Evolutionary conservation across 92 coral and sea anemone species (phyloP), one percentile per base, ranked within the genome.

Genomic region (Siderastrea siderea): DNA sequence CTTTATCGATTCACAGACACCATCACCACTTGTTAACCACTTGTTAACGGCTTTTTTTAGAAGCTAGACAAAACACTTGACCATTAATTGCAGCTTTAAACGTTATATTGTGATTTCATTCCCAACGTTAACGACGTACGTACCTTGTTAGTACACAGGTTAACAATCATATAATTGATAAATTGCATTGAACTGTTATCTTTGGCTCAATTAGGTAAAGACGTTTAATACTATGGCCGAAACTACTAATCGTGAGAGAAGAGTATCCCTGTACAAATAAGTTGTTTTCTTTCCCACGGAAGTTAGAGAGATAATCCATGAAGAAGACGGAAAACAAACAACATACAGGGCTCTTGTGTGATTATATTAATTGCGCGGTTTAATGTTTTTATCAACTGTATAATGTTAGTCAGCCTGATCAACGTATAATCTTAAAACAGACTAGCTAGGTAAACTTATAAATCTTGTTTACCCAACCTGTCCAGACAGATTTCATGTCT

Each of bases 251-350:
- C 73, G 16, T 68, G 51, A 71, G 6, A 47, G 17, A 47, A 15
- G 38, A 26, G 17, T 3, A 68, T 45, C 17, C 38, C n/a, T 71
- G 12, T 15, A 47, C 47, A 19, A 71, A 48, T 47, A 6, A 50
- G 4, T 26, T 26, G 38, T 26, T n/a, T 10, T 47, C 48, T 47
- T 68, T 47, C 57, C 57, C 75, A 71, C 55, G 57, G 75, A 71
- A 71, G 3, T 12, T 48, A 2, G 38, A 71, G 14, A 15, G 54
- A 4, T 71, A 71, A 71, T 71, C 75, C 57, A 13, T n/a, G 16
- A 57, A 50, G 14, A 71, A 71, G 75, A 71, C 75, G 57, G 57
- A 71, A 71, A 71, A 50, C 38, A 47, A 71, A 71, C 75, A 71
- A 71, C 14, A 48, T 47, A 9, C 12, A 13, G 66, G 54, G 9